Conservation (phyloP, 2,888 invertebrate species). For the Ennomos fuscantarius region DNA sequence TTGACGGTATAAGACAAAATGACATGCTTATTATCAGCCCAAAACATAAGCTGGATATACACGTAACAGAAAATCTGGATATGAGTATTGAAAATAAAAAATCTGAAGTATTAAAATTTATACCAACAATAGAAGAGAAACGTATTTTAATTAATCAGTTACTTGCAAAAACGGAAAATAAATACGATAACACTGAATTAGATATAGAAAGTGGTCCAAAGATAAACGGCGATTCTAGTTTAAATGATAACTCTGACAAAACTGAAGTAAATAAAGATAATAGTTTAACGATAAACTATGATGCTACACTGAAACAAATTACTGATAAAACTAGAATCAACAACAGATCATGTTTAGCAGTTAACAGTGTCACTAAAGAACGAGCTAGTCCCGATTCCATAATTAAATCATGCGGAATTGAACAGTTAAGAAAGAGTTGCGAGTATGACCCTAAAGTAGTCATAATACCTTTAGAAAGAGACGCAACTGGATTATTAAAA, state of each 20-base stretch:
- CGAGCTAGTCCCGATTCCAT: conserved; percentile 6
- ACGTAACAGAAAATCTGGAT: background rate
- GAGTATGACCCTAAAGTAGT: conserved; percentile 29
- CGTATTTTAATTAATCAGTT: background rate
- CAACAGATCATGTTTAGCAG: conserved; percentile 12
- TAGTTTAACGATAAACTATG: too few species aligned
- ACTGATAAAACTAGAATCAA: conserved; percentile 2
- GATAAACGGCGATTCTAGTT: too few species aligned
- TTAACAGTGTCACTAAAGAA: conserved; percentile 9
- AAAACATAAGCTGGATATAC: background rate
- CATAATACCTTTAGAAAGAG: conserved; percentile 23
- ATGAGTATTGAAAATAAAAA: conserved; percentile 3
- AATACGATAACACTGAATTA: background rate
- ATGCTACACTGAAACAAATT: conserved; percentile 7
- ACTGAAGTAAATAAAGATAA: too few species aligned
- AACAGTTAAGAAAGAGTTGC: conserved; percentile 12
- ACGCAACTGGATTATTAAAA: conserved; percentile 1
- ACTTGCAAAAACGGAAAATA: background rate
- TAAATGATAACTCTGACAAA: too few species aligned
- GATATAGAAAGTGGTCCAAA: background rate
- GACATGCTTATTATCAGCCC: too few species aligned
- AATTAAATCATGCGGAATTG: conserved; percentile 12
- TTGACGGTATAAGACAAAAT: background rate
- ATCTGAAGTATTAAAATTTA: background rate
- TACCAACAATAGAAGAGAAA: background rate